Evolutionary conservation across 2,888 invertebrate species (phyloP).

Genomic region (Campoplex nolae): DNA sequence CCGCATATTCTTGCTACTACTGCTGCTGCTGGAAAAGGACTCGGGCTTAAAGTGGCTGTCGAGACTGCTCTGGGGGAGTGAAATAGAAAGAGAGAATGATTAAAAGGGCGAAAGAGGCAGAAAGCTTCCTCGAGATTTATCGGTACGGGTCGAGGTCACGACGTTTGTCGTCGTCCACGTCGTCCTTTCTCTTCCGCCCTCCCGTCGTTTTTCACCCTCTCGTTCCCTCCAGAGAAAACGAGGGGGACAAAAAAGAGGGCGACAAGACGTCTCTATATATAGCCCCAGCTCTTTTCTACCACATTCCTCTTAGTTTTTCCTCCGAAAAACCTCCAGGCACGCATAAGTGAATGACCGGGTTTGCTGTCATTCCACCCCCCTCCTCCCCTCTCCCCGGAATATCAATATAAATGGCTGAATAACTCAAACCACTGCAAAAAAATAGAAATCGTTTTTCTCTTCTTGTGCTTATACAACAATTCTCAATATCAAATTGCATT

Average conservation of each 20-base stretch:
- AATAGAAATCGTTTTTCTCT: conserved; percentile 35
- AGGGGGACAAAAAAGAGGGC: background rate
- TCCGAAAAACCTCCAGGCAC: conserved; percentile 40
- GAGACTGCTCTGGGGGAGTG: background rate
- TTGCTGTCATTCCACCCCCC: conserved; percentile 22
- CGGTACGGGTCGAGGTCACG: conserved; percentile 68
- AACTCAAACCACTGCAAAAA: conserved; percentile 43
- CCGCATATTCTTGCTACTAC: background rate
- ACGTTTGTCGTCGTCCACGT: conserved; percentile 69
- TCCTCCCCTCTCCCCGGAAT: conserved; percentile 15
- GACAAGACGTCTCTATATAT: conserved; percentile 60
- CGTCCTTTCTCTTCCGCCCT: conserved; percentile 61
- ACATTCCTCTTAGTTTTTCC: conserved; percentile 54
- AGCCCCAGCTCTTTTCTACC: conserved; percentile 49
- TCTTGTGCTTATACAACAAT: background rate
- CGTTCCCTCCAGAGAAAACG: conserved; percentile 20
- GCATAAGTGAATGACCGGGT: conserved; percentile 64
- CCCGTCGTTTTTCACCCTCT: conserved; percentile 45
- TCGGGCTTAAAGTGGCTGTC: conserved; percentile 45
- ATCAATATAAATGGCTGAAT: conserved; percentile 65
- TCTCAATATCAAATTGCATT: background rate
- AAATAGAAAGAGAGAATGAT: conserved; percentile 17
- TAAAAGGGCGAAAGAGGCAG: background rate
- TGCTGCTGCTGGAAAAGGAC: conserved; percentile 1
- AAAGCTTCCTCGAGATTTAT: conserved; percentile 62